Percentiles rank a stretch among this genome's conserved stretches.
Evolutionary conservation across 2,888 invertebrate species (phyloP).

Genomic region (Aromia moschata): DNA sequence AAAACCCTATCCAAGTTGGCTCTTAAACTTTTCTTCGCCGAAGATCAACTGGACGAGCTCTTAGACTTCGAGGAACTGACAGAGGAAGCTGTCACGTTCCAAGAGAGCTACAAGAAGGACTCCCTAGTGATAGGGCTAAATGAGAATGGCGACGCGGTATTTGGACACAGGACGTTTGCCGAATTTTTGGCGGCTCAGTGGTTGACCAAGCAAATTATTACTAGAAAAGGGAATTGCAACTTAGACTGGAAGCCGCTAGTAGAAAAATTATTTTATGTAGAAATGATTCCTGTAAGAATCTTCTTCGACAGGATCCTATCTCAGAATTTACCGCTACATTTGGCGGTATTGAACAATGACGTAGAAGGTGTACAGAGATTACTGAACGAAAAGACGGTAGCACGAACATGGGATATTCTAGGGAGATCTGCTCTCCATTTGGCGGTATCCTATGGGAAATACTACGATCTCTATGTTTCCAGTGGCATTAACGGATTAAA

Average conservation of each 20-base stretch:
- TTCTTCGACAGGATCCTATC: slow-evolving; percentile 24
- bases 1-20: slow-evolving; percentile 21
- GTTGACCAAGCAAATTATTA: slow-evolving; percentile 21
- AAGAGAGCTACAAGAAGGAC: slow-evolving; percentile 24
- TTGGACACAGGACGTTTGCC: slow-evolving; percentile 24
- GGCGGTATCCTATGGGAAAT: slow-evolving; percentile 21
- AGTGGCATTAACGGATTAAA: slow-evolving; percentile 7
- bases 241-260: slow-evolving; percentile 6
- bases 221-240: slow-evolving; percentile 14
- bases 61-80: slow-evolving; percentile 22
- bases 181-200: slow-evolving; percentile 27
- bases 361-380: neutral
- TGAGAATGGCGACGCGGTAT: slow-evolving; percentile 19
- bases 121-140: slow-evolving; percentile 20
- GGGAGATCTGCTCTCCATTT: slow-evolving; percentile 21
- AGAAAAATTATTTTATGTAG: slow-evolving; percentile 21
- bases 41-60: slow-evolving; percentile 10
- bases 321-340: slow-evolving; percentile 10
- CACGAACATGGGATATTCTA: neutral
- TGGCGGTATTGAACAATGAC: slow-evolving; percentile 19
- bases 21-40: slow-evolving; percentile 19
- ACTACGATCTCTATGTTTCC: slow-evolving; percentile 17
- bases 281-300: slow-evolving; percentile 20
- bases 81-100: slow-evolving; percentile 16
- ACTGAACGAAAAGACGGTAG: neutral